These are phyloP conservation scores for Tiliacea citrago DNA, from an alignment of 2,888 invertebrate species.

Conservation along the genomic window DNA sequence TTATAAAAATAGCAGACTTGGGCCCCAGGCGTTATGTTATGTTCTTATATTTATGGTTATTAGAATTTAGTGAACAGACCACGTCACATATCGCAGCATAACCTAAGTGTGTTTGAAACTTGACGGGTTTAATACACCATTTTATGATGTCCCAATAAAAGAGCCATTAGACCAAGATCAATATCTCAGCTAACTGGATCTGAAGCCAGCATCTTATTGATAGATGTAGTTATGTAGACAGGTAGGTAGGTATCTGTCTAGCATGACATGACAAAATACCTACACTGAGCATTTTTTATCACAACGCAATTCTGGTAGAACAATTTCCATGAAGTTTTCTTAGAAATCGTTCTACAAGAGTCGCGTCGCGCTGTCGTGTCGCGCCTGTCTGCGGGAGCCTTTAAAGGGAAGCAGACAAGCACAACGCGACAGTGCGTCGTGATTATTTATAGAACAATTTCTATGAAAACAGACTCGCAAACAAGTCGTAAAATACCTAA, in stretches of 20 bases:
- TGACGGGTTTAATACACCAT: constrained; percentile 67
- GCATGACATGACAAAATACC: constrained; percentile 9
- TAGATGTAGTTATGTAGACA: background rate
- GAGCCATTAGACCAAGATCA: constrained; percentile 70
- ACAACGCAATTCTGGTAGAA: too few relatives aligned
- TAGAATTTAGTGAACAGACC: too few relatives aligned
- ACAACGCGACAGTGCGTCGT: background rate
- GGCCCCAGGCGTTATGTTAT: too few relatives aligned
- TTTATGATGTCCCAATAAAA: constrained; percentile 76
- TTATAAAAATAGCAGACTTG: too few relatives aligned
- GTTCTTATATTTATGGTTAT: too few relatives aligned
- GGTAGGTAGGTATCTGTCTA: background rate
- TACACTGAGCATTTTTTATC: too few relatives aligned
- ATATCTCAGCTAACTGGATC: constrained; percentile 56
- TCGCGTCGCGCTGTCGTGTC: too few relatives aligned
- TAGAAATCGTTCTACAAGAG: too few relatives aligned
- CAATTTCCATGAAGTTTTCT: too few relatives aligned
- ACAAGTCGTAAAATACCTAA: too few relatives aligned
- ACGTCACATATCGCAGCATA: constrained; percentile 21
- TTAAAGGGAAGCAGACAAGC: too few relatives aligned
- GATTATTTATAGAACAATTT: background rate
- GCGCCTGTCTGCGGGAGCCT: too few relatives aligned
- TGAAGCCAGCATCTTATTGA: constrained; percentile 9
- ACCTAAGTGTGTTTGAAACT: constrained; percentile 40
- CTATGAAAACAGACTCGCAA: background rate